Evolutionary conservation across 2,888 invertebrate species (phyloP).

Genomic region (Melieria picta): DNA sequence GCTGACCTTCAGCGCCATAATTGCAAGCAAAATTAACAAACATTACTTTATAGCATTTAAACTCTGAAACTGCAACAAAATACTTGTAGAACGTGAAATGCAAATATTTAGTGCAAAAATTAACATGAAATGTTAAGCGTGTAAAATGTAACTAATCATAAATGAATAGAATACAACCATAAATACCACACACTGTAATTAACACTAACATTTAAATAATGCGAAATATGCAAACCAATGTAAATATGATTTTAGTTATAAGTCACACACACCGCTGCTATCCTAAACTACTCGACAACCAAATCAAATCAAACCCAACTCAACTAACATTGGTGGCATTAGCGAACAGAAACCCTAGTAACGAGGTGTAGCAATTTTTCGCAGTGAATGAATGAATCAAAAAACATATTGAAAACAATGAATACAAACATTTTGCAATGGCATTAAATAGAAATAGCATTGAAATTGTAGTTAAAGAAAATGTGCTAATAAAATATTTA

Average conservation of each 20-base stretch:
- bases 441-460: no score
- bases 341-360: no score
- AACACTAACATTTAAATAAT: background rate
- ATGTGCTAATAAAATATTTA: no score
- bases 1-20: background rate
- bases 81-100: background rate
- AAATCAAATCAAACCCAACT: background rate
- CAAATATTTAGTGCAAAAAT: background rate
- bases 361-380: no score
- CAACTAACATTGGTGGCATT: no score
- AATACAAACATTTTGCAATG: no score
- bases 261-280: no score
- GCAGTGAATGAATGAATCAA: no score
- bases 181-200: background rate
- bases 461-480: no score
- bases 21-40: background rate
- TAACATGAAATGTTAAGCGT: background rate
- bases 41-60: background rate
- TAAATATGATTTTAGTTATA: no score
- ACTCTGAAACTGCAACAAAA: background rate
- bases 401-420: no score
- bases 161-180: background rate
- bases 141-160: background rate
- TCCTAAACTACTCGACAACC: no score
- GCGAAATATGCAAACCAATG: background rate